These are phyloP conservation scores for Synaphobranchus kaupii DNA, from an alignment of 2,797 vertebrate genomes.

Conservation along the genomic window DNA sequence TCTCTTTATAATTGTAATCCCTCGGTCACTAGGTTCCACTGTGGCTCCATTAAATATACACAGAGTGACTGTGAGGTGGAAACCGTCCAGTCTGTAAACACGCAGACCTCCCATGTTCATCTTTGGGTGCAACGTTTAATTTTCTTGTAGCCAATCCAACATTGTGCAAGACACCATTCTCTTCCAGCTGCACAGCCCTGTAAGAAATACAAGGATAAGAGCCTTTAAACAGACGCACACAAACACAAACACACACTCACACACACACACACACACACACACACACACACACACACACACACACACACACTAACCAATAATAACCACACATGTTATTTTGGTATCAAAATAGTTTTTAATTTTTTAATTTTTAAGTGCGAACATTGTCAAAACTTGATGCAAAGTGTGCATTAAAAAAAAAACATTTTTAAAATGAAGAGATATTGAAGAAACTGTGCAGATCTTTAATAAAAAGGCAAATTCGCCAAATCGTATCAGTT, in stretches of 20 bases:
- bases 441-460: constrained; percentile 69
- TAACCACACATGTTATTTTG: constrained; percentile 32
- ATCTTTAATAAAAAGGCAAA: constrained; percentile 73
- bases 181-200: background rate
- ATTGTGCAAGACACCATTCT: background rate
- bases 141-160: background rate
- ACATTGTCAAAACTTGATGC: constrained; percentile 75
- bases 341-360: constrained; percentile 85
- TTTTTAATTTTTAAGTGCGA: constrained; percentile 69
- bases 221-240: constrained; percentile 17
- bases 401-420: constrained; percentile 73
- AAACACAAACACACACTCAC: no score
- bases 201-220: background rate
- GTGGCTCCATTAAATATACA: background rate
- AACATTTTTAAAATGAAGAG: constrained; percentile 73
- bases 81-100: background rate
- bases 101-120: background rate
- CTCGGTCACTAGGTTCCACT: background rate
- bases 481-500: constrained; percentile 57
- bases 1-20: background rate
- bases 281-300: no score
- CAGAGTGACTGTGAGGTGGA: background rate
- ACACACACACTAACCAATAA: background rate
- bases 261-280: constrained; percentile 27
- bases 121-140: background rate